Evolutionary conservation across 2,888 invertebrate species (phyloP).

Genomic region (Lacanobia wlatinum): DNA sequence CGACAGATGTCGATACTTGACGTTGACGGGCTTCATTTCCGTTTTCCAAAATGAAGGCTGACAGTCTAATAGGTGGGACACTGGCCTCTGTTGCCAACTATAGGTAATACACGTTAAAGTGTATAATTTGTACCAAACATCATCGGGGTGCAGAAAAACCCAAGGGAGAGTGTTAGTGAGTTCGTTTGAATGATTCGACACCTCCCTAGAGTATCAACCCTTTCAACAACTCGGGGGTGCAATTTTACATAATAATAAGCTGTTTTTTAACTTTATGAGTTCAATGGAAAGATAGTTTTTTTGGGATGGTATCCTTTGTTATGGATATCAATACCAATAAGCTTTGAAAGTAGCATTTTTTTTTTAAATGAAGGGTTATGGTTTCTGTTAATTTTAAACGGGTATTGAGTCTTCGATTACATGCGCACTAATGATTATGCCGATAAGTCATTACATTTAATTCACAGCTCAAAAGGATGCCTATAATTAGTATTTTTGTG

Average conservation of each 20-base stretch:
- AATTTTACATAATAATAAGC: constrained; percentile 77
- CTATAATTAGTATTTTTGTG: too few relatives aligned
- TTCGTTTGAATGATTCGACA: constrained; percentile 88
- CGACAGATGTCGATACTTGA: not conserved
- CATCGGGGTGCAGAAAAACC: constrained; percentile 81
- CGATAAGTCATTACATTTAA: not conserved
- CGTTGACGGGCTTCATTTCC: not conserved
- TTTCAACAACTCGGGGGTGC: constrained; percentile 77
- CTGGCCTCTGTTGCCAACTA: not conserved
- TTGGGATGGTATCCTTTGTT: not conserved
- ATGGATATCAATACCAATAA: not conserved
- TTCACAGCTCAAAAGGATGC: too few relatives aligned
- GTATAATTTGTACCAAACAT: constrained; percentile 68
- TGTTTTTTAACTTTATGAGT: constrained; percentile 49
- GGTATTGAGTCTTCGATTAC: not conserved
- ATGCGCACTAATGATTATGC: not conserved
- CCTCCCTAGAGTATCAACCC: constrained; percentile 86
- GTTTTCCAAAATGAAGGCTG: not conserved
- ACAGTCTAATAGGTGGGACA: not conserved
- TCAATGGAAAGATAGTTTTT: not conserved
- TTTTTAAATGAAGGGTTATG: not conserved
- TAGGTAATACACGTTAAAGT: constrained; percentile 10
- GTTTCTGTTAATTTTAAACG: not conserved
- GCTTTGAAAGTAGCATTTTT: not conserved
- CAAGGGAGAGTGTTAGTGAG: constrained; percentile 85